These are phyloP conservation scores for Automeris io DNA, from an alignment of 2,888 invertebrate genomes.

Conservation along the genomic window DNA sequence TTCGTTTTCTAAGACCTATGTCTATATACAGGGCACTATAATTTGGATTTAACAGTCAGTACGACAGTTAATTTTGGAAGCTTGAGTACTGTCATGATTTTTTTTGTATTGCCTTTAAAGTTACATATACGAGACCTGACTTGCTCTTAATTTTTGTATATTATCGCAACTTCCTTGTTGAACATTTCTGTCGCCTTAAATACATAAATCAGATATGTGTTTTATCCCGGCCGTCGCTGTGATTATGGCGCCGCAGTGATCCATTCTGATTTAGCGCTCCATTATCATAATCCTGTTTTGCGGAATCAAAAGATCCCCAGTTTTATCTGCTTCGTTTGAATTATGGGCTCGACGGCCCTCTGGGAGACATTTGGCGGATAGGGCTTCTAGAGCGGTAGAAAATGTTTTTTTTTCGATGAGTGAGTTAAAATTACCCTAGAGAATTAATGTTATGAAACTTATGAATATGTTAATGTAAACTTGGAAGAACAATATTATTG, in stretches of 20 bases:
- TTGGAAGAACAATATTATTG: too few relatives aligned
- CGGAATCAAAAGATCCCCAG: slow-evolving; percentile 42
- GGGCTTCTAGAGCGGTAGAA: slow-evolving; percentile 7
- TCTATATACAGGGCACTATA: too few relatives aligned
- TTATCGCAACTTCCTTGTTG: not conserved
- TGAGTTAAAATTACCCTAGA: slow-evolving; percentile 6
- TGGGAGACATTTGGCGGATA: slow-evolving; percentile 31
- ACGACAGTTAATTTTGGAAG: too few relatives aligned
- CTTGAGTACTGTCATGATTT: too few relatives aligned
- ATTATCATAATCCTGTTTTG: slow-evolving; percentile 50
- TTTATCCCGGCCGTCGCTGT: slow-evolving; percentile 3
- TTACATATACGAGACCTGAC: too few relatives aligned
- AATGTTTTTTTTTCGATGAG: not conserved
- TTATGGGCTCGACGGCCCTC: slow-evolving; percentile 33
- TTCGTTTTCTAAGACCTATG: too few relatives aligned
- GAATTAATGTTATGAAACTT: not conserved
- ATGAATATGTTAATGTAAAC: too few relatives aligned
- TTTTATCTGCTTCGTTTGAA: slow-evolving; percentile 42
- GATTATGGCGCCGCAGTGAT: slow-evolving; percentile 29
- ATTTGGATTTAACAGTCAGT: too few relatives aligned
- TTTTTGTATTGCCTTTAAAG: not conserved
- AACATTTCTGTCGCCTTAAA: not conserved
- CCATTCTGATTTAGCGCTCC: slow-evolving; percentile 30
- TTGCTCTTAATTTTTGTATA: not conserved
- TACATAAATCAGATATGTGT: slow-evolving; percentile 7